A percentile compares a stretch with the other conserved stretches of the same genome.
These are phyloP conservation scores for Caerostris darwini DNA, from an alignment of 1,140 invertebrate species.

Conservation along the genomic window DNA sequence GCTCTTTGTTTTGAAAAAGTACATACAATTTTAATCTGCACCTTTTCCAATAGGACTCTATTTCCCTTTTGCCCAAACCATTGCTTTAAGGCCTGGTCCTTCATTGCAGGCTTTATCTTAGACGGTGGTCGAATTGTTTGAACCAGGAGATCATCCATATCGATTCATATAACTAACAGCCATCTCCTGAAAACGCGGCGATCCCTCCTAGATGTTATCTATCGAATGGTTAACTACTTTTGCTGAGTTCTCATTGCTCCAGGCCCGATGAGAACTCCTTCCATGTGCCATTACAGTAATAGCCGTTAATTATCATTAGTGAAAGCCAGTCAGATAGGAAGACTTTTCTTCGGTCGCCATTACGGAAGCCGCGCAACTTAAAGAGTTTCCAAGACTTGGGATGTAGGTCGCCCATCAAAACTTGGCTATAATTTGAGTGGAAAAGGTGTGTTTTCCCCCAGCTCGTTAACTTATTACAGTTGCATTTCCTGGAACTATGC, in stretches of 20 bases:
- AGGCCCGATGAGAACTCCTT: conserved; percentile 40
- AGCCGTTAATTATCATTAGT: conserved; percentile 76
- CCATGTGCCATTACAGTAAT: conserved; percentile 69
- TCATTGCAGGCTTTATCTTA: conserved; percentile 29
- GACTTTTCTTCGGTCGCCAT: conserved; percentile 64
- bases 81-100: neutral
- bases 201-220: conserved; percentile 65
- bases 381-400: conserved; percentile 52
- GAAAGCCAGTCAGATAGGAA: conserved; percentile 58
- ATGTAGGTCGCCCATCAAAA: conserved; percentile 23
- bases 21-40: neutral
- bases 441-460: conserved; percentile 12
- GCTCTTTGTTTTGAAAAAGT: neutral
- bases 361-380: conserved; percentile 33
- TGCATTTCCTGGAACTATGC: neutral
- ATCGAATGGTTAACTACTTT: conserved; percentile 68
- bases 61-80: neutral
- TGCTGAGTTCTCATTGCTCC: conserved; percentile 21
- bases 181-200: conserved; percentile 45
- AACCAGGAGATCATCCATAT: conserved; percentile 34
- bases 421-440: conserved; percentile 27
- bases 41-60: neutral
- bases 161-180: conserved; percentile 67
- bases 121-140: conserved; percentile 43
- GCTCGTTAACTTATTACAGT: conserved; percentile 19